Conservation (phyloP, 2,797 vertebrate genomes). For the Melanotaenia nigrans region DNA sequence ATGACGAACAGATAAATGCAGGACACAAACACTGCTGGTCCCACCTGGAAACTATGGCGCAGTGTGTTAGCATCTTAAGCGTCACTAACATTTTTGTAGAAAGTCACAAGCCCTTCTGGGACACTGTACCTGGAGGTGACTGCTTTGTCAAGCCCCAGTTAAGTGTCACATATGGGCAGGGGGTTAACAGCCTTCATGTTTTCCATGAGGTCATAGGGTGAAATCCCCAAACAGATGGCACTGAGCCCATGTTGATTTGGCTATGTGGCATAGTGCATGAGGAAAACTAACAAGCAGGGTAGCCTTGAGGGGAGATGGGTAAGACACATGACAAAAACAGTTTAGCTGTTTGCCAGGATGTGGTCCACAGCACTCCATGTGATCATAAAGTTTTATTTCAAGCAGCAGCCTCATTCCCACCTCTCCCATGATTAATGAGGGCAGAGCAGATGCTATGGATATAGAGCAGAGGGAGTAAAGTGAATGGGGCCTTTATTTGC, state of each 20-base stretch:
- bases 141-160: conserved; percentile 61
- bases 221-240: conserved; percentile 61
- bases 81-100: conserved; percentile 44
- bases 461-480: conserved; percentile 43
- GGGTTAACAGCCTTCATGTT: conserved; percentile 57
- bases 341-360: conserved; percentile 51
- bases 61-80: conserved; percentile 5
- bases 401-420: conserved; percentile 66
- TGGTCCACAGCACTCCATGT: conserved; percentile 47
- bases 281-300: conserved; percentile 54
- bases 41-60: conserved; percentile 23
- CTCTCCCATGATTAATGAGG: conserved; percentile 74
- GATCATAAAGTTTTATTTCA: conserved; percentile 66
- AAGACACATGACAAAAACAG: conserved; percentile 47
- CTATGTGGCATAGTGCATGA: conserved; percentile 32
- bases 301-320: conserved; percentile 44
- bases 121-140: conserved; percentile 46
- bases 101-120: conserved; percentile 40
- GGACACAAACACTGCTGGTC: conserved; percentile 23
- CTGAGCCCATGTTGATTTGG: conserved; percentile 30
- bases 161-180: conserved; percentile 45
- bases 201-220: conserved; percentile 53
- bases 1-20: conserved; percentile 51
- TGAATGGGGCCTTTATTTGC: conserved; percentile 30
- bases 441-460: conserved; percentile 72